These are phyloP conservation scores for Lamellibrachia columna DNA, from an alignment of 2,888 invertebrate species.

Conservation along the genomic window DNA sequence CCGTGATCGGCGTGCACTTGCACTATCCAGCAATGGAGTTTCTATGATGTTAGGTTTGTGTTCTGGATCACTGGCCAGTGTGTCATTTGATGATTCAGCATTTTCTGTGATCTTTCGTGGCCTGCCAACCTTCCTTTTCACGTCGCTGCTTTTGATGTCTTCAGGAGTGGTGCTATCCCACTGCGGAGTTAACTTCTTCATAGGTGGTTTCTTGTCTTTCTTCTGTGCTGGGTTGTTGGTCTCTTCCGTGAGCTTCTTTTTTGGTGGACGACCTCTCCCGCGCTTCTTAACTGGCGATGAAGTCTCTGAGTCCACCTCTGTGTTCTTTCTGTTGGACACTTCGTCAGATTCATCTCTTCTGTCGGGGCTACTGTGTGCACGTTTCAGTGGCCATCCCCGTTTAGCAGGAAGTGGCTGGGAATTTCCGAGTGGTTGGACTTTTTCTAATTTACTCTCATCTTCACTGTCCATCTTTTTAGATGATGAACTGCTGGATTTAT, in stretches of 20 bases:
- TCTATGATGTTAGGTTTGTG: neutral
- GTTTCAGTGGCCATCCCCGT: neutral
- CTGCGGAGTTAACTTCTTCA: neutral
- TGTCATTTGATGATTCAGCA: neutral
- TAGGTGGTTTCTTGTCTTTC: neutral
- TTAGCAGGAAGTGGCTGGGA: neutral
- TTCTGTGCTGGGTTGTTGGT: neutral
- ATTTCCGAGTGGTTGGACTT: neutral
- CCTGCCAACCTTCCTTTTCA: neutral
- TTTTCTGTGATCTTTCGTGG: neutral
- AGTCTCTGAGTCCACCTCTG: neutral
- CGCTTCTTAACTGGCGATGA: neutral
- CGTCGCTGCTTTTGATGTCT: neutral
- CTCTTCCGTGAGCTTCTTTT: neutral
- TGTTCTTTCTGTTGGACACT: neutral
- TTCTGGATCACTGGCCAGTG: neutral
- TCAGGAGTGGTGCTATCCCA: neutral
- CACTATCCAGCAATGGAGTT: neutral
- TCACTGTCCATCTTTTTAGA: neutral
- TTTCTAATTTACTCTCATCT: neutral
- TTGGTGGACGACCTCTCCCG: neutral
- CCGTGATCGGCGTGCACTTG: slow-evolving; percentile 18
- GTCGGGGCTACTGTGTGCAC: neutral
- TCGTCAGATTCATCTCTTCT: neutral
- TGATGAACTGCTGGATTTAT: neutral